phyloP scores from a whole-genome alignment of 2,797 vertebrate genomes.

The Amphiprion clarkii region DNA sequence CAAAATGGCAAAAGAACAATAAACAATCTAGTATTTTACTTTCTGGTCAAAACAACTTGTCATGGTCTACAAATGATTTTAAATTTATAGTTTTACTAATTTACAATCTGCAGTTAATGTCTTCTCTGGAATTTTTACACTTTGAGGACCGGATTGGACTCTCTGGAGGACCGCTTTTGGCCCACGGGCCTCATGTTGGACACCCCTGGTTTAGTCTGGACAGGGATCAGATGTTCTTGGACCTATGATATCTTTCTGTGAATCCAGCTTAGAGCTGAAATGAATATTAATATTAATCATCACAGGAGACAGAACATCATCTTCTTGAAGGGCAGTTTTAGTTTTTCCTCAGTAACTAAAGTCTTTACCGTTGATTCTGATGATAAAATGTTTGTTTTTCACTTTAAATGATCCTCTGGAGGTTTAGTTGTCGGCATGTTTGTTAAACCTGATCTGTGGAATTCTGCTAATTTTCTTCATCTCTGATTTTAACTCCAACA shows the following conservation, averaged over 20 bases:
- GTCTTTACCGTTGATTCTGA: not conserved
- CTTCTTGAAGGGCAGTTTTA: not conserved
- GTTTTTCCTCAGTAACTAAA: not conserved
- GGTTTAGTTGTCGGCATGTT: not conserved
- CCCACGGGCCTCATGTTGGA: no score
- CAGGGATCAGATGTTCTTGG: not conserved
- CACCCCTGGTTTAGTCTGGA: no score
- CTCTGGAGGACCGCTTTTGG: no score
- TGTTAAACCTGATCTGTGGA: not conserved
- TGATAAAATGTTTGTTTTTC: not conserved
- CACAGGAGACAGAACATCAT: not conserved
- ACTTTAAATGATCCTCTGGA: not conserved
- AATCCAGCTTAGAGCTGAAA: not conserved
- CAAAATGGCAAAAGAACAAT: no score
- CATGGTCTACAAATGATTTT: no score
- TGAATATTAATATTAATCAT: not conserved
- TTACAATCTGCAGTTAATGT: no score
- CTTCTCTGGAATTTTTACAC: no score
- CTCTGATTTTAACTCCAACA: constrained; percentile 28
- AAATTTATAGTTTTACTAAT: no score
- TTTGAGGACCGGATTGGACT: no score
- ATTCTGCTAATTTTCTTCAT: constrained; percentile 27
- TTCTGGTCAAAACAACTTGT: no score
- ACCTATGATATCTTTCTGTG: not conserved
- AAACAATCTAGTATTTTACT: no score